Evolutionary conservation across 1,140 invertebrate species (phyloP).

Genomic region (Apis florea): DNA sequence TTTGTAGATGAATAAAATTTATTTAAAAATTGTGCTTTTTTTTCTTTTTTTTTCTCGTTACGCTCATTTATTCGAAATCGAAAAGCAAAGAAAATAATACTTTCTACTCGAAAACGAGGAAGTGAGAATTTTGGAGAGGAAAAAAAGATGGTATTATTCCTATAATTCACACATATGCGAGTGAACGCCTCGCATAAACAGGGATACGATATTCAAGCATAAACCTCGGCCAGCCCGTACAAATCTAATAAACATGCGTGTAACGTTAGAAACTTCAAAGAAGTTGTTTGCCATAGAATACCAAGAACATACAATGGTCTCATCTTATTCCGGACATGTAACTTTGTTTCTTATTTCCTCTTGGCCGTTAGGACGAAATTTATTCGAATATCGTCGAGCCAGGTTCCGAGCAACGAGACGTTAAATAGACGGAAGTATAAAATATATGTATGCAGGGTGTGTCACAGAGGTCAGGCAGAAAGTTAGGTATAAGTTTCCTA

Average conservation of each 20-base stretch:
- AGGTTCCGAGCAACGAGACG: not conserved
- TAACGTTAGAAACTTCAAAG: constrained; percentile 15
- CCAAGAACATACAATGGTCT: constrained; percentile 3
- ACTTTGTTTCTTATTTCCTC: not conserved
- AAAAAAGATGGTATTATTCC: not conserved
- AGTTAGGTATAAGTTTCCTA: not conserved
- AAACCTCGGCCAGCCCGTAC: not conserved
- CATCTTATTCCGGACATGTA: not conserved
- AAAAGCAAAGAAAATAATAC: not conserved
- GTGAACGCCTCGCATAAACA: no score
- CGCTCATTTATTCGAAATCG: not conserved
- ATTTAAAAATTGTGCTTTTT: not conserved
- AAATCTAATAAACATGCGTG: not conserved
- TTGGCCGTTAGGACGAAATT: not conserved
- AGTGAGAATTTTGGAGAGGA: not conserved
- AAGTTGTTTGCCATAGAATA: not conserved
- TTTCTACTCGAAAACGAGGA: not conserved
- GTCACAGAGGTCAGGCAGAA: not conserved
- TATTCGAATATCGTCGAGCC: not conserved
- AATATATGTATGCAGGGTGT: not conserved
- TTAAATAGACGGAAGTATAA: not conserved
- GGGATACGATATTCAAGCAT: not conserved
- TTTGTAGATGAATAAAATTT: not conserved
- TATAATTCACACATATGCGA: not conserved
- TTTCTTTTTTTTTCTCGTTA: no score